A percentile compares a stretch with the other conserved stretches of the same genome.
These are phyloP conservation scores for Megalonaias nervosa DNA, from an alignment of 1,140 invertebrate genomes.

Conservation along the genomic window DNA sequence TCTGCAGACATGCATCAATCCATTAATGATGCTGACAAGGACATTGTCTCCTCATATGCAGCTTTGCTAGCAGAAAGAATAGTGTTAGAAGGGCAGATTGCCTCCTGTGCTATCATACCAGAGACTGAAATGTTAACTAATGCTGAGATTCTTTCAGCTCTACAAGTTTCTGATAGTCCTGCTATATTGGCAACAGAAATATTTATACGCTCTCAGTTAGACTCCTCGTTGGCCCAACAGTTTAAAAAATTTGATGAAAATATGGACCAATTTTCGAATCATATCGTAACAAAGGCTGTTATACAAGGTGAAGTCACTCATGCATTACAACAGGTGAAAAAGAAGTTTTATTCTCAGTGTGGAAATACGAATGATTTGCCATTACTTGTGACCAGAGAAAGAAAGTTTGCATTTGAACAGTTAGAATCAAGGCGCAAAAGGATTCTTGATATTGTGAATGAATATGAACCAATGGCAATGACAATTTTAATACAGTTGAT, in stretches of 20 bases:
- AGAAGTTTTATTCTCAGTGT: slow-evolving; percentile 35
- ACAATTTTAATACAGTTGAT: slow-evolving; percentile 32
- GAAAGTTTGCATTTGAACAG: slow-evolving; percentile 52
- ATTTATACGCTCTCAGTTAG: slow-evolving; percentile 57
- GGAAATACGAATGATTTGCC: slow-evolving; percentile 29
- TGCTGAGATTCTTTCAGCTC: slow-evolving; percentile 41
- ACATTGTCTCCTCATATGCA: slow-evolving; percentile 58
- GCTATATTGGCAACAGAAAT: slow-evolving; percentile 61
- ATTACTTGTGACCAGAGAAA: slow-evolving; percentile 36
- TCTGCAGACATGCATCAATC: slow-evolving; percentile 43
- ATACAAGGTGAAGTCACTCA: slow-evolving; percentile 65
- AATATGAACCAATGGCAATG: slow-evolving; percentile 36
- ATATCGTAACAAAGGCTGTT: slow-evolving; percentile 53
- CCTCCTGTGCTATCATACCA: slow-evolving; percentile 47
- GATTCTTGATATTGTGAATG: slow-evolving; percentile 39
- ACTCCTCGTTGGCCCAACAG: slow-evolving; percentile 54
- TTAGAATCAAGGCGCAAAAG: slow-evolving; percentile 48
- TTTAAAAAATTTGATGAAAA: slow-evolving; percentile 46
- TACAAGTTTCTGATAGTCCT: slow-evolving; percentile 46
- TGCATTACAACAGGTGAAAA: slow-evolving; percentile 57
- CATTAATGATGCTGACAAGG: slow-evolving; percentile 32
- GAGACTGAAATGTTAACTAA: slow-evolving; percentile 46
- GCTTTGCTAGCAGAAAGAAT: slow-evolving; percentile 63
- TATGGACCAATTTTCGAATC: slow-evolving; percentile 52
- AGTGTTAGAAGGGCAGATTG: slow-evolving; percentile 58